These are phyloP conservation scores for Epinephelus lanceolatus DNA, from an alignment of 2,113 vertebrate species.

Conservation along the genomic window DNA sequence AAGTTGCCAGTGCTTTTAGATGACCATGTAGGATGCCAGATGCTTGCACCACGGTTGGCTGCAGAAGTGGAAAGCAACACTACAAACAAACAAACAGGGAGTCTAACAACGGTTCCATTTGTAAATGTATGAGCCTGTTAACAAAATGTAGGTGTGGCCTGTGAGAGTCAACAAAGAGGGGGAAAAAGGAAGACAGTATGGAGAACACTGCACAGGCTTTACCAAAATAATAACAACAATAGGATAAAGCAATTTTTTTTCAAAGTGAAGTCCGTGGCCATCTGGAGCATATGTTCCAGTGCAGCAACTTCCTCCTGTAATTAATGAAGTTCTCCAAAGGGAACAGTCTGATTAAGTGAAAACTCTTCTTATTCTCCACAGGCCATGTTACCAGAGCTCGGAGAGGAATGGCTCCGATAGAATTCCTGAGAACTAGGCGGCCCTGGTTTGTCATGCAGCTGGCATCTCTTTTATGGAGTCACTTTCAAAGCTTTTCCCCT, in stretches of 20 bases:
- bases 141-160: background rate
- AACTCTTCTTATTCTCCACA: constrained; percentile 72
- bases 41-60: constrained; percentile 13
- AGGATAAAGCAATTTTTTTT: background rate
- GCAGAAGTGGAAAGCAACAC: constrained; percentile 32
- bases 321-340: constrained; percentile 75
- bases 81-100: constrained; percentile 35
- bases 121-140: constrained; percentile 21
- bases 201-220: constrained; percentile 6
- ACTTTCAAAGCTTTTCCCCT: constrained; percentile 74
- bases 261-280: constrained; percentile 42
- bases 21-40: constrained; percentile 41
- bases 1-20: constrained; percentile 34
- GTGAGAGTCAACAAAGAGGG: background rate
- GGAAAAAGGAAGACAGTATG: background rate
- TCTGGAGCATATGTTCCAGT: constrained; percentile 62
- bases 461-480: constrained; percentile 76
- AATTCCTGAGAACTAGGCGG: constrained; percentile 63
- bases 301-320: constrained; percentile 71
- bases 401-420: constrained; percentile 51
- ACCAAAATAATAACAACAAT: constrained; percentile 46
- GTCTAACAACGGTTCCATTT: background rate
- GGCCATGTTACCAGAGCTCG: constrained; percentile 44
- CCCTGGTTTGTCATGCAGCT: constrained; percentile 71
- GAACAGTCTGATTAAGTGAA: constrained; percentile 76